A percentile compares a stretch with the other conserved stretches of the same genome.
Evolutionary conservation across 1,140 invertebrate genomes (phyloP).

Genomic region (Macrostomum lignano): DNA sequence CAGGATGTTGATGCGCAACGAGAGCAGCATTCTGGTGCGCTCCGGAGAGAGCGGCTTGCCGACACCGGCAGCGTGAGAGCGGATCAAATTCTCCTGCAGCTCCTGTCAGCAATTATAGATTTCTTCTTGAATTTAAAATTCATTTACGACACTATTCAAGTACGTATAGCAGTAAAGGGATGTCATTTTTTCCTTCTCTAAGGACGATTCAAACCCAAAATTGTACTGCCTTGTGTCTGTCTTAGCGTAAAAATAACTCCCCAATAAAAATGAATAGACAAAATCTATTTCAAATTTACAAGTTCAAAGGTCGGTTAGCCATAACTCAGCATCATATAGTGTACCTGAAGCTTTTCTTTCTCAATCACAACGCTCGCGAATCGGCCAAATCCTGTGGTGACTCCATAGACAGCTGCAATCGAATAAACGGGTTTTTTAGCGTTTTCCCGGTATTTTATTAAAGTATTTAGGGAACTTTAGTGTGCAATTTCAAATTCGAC

Average conservation of each 20-base stretch:
- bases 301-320: too few relatives aligned
- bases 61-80: conserved; percentile 42
- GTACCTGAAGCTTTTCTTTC: conserved; percentile 15
- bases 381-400: conserved; percentile 48
- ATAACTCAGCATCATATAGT: too few relatives aligned
- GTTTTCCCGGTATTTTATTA: not conserved
- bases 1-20: conserved; percentile 40
- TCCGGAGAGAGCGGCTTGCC: conserved; percentile 36
- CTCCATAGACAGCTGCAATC: conserved; percentile 38
- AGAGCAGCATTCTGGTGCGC: conserved; percentile 38
- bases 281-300: too few relatives aligned
- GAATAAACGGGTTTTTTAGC: not conserved
- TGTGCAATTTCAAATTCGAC: not conserved
- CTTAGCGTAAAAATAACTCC: not conserved
- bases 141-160: not conserved
- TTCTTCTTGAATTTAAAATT: conserved; percentile 2
- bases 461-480: not conserved
- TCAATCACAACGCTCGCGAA: conserved; percentile 37
- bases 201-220: not conserved
- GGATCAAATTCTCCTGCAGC: conserved; percentile 40
- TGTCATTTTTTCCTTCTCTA: not conserved
- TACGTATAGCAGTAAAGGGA: not conserved
- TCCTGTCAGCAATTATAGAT: conserved; percentile 26
- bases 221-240: not conserved
- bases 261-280: too few relatives aligned